These are phyloP conservation scores for Halcyon badia DNA, from an alignment of 2,797 vertebrate genomes.

Conservation along the genomic window DNA sequence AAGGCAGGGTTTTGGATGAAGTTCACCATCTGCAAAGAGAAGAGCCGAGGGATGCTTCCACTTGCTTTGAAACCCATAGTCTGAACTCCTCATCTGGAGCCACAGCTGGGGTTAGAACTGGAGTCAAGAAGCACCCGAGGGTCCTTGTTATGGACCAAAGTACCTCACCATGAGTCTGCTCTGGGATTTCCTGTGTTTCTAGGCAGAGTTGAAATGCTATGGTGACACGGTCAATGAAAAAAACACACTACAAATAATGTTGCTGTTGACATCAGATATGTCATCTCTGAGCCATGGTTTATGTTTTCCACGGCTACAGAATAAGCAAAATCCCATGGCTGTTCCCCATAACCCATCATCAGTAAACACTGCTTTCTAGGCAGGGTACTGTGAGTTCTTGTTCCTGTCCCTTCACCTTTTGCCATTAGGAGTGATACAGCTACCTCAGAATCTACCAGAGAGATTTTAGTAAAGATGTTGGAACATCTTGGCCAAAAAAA, in stretches of 20 bases:
- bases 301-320: neutral
- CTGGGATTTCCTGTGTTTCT: conserved; percentile 2
- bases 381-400: neutral
- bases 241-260: neutral
- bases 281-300: neutral
- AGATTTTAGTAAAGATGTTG: neutral
- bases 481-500: neutral
- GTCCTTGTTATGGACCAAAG: neutral
- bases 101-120: neutral
- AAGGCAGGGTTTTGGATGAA: neutral
- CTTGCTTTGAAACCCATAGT: neutral
- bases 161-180: neutral
- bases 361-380: neutral
- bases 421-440: neutral
- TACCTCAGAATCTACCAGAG: neutral
- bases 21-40: neutral
- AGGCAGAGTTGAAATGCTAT: neutral
- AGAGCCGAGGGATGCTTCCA: neutral
- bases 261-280: neutral
- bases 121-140: neutral
- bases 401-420: neutral
- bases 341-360: neutral
- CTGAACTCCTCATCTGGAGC: neutral
- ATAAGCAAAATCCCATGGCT: neutral
- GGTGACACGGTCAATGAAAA: neutral